Evolutionary conservation across 2,113 vertebrate genomes (phyloP), one percentile per base, ranked within the genome.

Genomic region (Malurus alboscapulatus): DNA sequence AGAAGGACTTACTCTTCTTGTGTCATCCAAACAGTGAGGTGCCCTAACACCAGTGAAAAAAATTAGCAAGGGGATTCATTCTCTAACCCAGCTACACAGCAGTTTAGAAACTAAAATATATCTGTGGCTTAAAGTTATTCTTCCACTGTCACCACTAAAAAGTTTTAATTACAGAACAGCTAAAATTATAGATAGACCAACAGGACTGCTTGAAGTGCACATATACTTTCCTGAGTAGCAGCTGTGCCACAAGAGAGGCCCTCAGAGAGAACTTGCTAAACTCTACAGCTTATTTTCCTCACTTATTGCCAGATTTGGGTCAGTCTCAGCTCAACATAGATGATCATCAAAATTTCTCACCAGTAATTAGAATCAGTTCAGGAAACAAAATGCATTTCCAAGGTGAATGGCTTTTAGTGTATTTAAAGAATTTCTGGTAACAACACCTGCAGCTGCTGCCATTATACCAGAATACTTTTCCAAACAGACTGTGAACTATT

Each of bases 1-100:
- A 91, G 69, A 54, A 84, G 59, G 72, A 77, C 53, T 91, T 61
- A 34, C 15, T 79, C 50, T 51, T 87, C 78, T 59, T 44, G 18
- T 83, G 76, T 94, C 90, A 94, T 93, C 90, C 84, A 55, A 88
- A 93, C 82, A 62, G 51, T 17, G 53, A 71, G 63, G 55, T 61
- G 38, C 94, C 59, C 82, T 85, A 71, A 80, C 47, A 34, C 12
- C 17, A 83, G 29, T 4, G 42, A 57, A 44, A 89, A 84, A 84
- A 72, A 85, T 90, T 47, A 69, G 71, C 25, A 58, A 57, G 68
- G 7, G 17, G 36, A 72, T 17, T 63, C 30, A 40, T 12, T 67
- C 48, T 68, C 16, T 38, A 87, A 38, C 51, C 36, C 55, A 59
- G 47, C 14, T 55, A 44, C 16, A 12, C 16, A 34, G 82, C 14